These are phyloP conservation scores for Gryon sp. DNA, from an alignment of 1,140 invertebrate species.

Conservation along the genomic window DNA sequence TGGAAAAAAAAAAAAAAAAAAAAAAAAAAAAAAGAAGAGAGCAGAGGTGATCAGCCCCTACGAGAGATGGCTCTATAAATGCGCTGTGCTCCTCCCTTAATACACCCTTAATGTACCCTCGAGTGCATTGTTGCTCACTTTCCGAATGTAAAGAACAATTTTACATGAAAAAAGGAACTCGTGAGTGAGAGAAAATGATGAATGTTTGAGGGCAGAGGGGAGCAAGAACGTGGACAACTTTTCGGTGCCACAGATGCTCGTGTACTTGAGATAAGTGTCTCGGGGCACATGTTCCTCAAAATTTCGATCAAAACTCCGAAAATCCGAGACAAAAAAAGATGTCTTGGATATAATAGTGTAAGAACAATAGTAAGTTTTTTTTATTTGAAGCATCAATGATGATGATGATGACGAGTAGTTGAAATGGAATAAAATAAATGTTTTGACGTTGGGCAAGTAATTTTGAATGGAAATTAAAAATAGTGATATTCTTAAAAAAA, in stretches of 20 bases:
- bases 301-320: slow-evolving; percentile 57
- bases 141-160: slow-evolving; percentile 54
- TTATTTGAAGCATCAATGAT: slow-evolving; percentile 1
- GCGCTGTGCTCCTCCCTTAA: slow-evolving; percentile 71
- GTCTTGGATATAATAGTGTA: slow-evolving; percentile 9
- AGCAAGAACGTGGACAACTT: slow-evolving; percentile 9
- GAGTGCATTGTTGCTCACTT: slow-evolving; percentile 70
- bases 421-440: slow-evolving; percentile 47
- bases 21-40: no score
- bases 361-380: slow-evolving; percentile 27
- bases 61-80: slow-evolving; percentile 65
- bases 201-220: background rate
- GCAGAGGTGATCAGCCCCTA: slow-evolving; percentile 60
- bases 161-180: slow-evolving; percentile 42
- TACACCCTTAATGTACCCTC: slow-evolving; percentile 68
- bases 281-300: slow-evolving; percentile 33
- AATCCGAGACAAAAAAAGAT: slow-evolving; percentile 18
- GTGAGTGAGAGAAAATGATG: no score
- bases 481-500: no score
- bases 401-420: no score
- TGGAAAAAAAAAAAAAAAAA: no score
- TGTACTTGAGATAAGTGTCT: slow-evolving; percentile 43
- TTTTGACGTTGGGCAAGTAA: slow-evolving; percentile 38
- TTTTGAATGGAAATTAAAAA: no score
- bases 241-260: slow-evolving; percentile 56